Base-by-base conservation (phyloP, 2,797 vertebrate genomes). In the Selene dorsalis region DNA sequence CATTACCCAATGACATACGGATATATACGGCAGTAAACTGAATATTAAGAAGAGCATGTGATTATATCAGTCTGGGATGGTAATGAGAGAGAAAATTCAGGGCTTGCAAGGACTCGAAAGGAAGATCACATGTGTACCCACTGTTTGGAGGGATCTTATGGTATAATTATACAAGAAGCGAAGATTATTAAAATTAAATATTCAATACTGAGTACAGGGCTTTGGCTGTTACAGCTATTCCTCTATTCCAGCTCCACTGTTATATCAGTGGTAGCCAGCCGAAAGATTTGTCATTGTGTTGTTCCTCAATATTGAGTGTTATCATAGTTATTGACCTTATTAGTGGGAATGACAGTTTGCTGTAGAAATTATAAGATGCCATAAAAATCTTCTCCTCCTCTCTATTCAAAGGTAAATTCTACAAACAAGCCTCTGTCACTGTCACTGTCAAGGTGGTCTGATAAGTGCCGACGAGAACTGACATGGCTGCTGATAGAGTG, bases 31-130 rank as follows among this genome's bases (percentile, higher is more conserved):
- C 73, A 80, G 84, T 87, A 92, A 93, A 92, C 64, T 79, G 83
- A 85, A 91, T 91, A 92, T 90, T 88, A 91, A 89, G 84, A 85
- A 82, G 76, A 85, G 80, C 78, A 58, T 85, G 79, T 85, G 78
- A 91, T 93, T 90, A 90, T 88, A 89, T 92, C 89, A 91, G 87
- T 90, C 84, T 88, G 89, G 73, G 59, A 74, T 84, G 82, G 79
- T 86, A 93, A 90, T 88, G 72, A 79, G 80, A 73, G 48, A 55
- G 45, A 88, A 89, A 55, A 89, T 91, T 84, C 70, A 68, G 45
- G 35, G 71, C 41, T 82, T 70, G 56, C 45, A 60, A 69, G 57
- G 67, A 41, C 69, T 85, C 50, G 69, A 65, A 16, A 11, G 63
- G 60, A 75, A 82, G 64, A 81, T 75, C 85, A 79, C 13, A 32